phyloP scores from a whole-genome alignment of 2,113 vertebrate species.

The Hoplias malabaricus region DNA sequence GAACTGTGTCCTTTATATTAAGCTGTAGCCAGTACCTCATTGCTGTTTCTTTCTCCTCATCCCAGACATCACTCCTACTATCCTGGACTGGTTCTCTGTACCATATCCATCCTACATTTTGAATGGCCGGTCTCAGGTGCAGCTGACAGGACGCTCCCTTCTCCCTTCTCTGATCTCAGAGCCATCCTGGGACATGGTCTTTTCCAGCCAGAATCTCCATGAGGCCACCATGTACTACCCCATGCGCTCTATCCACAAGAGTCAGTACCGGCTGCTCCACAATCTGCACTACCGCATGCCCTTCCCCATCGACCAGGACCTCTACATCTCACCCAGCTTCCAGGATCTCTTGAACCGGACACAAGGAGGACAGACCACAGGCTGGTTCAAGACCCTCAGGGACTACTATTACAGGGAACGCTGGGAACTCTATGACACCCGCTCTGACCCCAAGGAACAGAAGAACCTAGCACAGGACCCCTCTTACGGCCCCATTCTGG shows the following conservation, averaged over 20 bases:
- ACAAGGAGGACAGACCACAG: slow-evolving; percentile 69
- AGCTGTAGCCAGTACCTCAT: not conserved
- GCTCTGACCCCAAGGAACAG: slow-evolving; percentile 78
- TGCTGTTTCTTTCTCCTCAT: not conserved
- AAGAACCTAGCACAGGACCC: slow-evolving; percentile 81
- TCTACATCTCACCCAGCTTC: slow-evolving; percentile 91
- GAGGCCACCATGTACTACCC: slow-evolving; percentile 97
- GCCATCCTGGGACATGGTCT: slow-evolving; percentile 81
- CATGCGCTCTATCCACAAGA: slow-evolving; percentile 81
- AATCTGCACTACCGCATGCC: slow-evolving; percentile 90
- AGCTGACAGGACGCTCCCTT: slow-evolving; percentile 86
- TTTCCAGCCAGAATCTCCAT: slow-evolving; percentile 83
- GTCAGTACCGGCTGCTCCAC: slow-evolving; percentile 81
- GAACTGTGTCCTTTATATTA: too few species aligned
- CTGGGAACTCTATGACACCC: slow-evolving; percentile 89
- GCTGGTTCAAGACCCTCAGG: slow-evolving; percentile 86
- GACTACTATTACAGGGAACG: slow-evolving; percentile 89
- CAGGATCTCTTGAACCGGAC: slow-evolving; percentile 90
- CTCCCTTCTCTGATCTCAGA: slow-evolving; percentile 81
- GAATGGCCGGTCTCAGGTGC: slow-evolving; percentile 68
- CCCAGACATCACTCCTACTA: slow-evolving; percentile 88
- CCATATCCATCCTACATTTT: slow-evolving; percentile 87
- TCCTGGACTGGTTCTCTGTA: slow-evolving; percentile 95
- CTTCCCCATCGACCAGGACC: slow-evolving; percentile 95
- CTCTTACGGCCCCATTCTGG: slow-evolving; percentile 55